Percentiles rank a stretch among this genome's conserved stretches.
These are phyloP conservation scores for Phthorimaea operculella DNA, from an alignment of 1,140 invertebrate genomes.

Conservation along the genomic window DNA sequence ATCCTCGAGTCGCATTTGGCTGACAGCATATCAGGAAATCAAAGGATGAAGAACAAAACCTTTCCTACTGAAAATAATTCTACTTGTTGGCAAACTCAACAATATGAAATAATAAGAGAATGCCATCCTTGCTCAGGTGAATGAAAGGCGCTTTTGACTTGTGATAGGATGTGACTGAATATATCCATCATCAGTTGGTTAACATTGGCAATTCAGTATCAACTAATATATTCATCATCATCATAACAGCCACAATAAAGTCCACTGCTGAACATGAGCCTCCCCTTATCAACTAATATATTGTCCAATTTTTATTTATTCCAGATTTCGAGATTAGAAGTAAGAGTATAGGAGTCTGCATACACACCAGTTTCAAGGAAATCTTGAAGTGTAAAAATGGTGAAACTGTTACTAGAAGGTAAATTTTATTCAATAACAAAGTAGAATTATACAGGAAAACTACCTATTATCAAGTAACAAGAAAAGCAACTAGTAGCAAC, in stretches of 20 bases:
- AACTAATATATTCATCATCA: neutral
- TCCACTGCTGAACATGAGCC: too few species aligned
- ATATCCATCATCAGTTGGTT: too few species aligned
- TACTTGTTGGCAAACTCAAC: constrained; percentile 77
- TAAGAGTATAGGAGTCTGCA: constrained; percentile 60
- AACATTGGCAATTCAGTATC: too few species aligned
- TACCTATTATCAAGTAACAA: too few species aligned
- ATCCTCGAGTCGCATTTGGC: constrained; percentile 83
- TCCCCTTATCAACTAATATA: too few species aligned
- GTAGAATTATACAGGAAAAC: too few species aligned
- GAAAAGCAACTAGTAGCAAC: too few species aligned
- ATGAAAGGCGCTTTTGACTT: too few species aligned
- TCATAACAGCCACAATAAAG: too few species aligned
- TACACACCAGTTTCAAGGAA: constrained; percentile 60
- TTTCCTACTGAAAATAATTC: constrained; percentile 80
- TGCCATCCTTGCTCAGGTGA: constrained; percentile 82
- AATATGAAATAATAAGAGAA: constrained; percentile 75
- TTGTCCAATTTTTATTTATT: constrained; percentile 15
- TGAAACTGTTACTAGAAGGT: constrained; percentile 61
- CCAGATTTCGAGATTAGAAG: constrained; percentile 60
- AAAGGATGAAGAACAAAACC: constrained; percentile 66
- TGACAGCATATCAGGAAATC: constrained; percentile 59
- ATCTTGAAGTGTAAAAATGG: constrained; percentile 60
- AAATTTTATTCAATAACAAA: constrained; percentile 3
- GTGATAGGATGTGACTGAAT: too few species aligned